Evolutionary conservation across 1,140 invertebrate genomes (phyloP), one percentile per base, ranked within the genome.

Genomic region (Penaeus chinensis): DNA sequence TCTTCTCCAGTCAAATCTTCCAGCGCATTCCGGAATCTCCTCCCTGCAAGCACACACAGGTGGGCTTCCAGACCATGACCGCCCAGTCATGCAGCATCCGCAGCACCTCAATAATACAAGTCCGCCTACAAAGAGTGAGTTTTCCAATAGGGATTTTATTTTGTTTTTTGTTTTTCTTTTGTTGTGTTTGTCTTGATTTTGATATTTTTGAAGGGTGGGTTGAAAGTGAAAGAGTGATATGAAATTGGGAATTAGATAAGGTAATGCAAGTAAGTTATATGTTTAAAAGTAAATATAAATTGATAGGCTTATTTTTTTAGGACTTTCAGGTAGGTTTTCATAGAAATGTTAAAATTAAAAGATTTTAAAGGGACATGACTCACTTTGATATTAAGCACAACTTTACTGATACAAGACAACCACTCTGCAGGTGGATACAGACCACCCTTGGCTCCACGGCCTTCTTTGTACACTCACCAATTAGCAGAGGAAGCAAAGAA

Each of bases 1-100:
- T 27, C 61, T 89, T 62, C 76, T 90, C 8, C 82, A 89, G 69
- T 85, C 88, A 22, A 85, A 85, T 79, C 79, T 89, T n/a, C 83
- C 88, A 27, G 65, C 85, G 47, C 77, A 78, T 65, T 80, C n/a
- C 61, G 77, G 77, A 24, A 37, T 86, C 10, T 69, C 84, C 8
- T 82, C 85, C 47, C 71, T 87, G 5, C 85, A 87, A 66, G 74
- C 79, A 5, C 80, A 82, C 80, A 74, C 79, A 22, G 85, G 85
- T 60, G 85, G 85, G 37, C 54, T 87, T 54, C 85, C 85, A 24
- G 85, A 87, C 80, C 85, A 87, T 19, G 85, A 87, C 61, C 85
- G 85, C 54, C 62, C 85, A 22, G 80, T 82, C 20, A 42, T 80
- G 10, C 84, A 86, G 42, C 84, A 86, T 60, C 77, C 84, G 24